Conservation (phyloP, 2,888 invertebrate species). For the Eristalis arbustorum region DNA sequence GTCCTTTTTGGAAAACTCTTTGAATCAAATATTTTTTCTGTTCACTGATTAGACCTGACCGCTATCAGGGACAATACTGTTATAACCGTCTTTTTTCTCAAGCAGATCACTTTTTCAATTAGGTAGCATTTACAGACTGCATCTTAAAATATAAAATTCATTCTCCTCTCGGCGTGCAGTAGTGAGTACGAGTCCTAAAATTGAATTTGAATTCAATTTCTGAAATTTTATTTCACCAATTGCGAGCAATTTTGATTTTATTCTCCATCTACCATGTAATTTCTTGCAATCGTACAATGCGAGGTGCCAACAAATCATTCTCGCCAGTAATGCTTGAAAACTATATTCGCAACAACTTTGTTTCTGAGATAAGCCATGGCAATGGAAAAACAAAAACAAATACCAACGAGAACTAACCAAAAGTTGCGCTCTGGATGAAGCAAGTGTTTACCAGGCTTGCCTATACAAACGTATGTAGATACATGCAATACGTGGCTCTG, state of each 20-base stretch:
- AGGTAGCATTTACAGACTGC: too few species aligned
- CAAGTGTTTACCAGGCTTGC: constrained; percentile 40
- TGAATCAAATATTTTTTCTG: too few species aligned
- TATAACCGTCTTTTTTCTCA: too few species aligned
- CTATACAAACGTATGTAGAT: neutral
- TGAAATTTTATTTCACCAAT: too few species aligned
- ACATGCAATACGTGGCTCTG: neutral
- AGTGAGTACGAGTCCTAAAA: too few species aligned
- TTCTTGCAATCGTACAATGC: constrained; percentile 1
- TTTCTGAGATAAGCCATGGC: constrained; percentile 10
- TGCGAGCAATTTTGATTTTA: neutral
- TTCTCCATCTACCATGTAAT: neutral
- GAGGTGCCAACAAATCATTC: constrained; percentile 38
- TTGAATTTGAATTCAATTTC: too few species aligned
- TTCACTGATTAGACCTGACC: too few species aligned
- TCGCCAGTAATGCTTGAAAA: neutral
- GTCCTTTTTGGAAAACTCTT: too few species aligned
- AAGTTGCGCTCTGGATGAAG: constrained; percentile 32
- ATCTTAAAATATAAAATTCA: too few species aligned
- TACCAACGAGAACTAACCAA: neutral
- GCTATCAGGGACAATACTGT: too few species aligned
- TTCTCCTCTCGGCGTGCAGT: too few species aligned
- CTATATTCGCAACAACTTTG: constrained; percentile 15
- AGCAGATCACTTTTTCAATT: too few species aligned
- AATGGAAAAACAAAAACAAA: constrained; percentile 14